These are phyloP conservation scores for Zenarchopterus dispar DNA, from an alignment of 2,797 vertebrate species.

Conservation along the genomic window DNA sequence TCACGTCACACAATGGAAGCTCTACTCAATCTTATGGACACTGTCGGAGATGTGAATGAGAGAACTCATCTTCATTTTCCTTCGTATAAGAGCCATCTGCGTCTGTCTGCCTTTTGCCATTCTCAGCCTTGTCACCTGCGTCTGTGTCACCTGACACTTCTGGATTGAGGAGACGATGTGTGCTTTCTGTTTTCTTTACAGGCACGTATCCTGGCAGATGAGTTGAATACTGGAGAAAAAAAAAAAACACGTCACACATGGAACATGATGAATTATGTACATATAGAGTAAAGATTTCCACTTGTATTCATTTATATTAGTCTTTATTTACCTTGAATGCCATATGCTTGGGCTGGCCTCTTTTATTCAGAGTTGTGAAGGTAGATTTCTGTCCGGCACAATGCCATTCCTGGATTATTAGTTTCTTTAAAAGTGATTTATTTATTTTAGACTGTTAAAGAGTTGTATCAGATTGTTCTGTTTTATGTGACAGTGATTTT, in stretches of 20 bases:
- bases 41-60: constrained; percentile 49
- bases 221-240: constrained; percentile 41
- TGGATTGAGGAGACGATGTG: constrained; percentile 13
- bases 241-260: constrained; percentile 38
- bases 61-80: constrained; percentile 51
- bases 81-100: constrained; percentile 57
- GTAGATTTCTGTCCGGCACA: constrained; percentile 35
- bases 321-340: constrained; percentile 60
- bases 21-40: constrained; percentile 52
- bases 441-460: constrained; percentile 71
- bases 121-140: constrained; percentile 64
- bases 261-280: constrained; percentile 48
- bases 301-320: constrained; percentile 45
- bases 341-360: constrained; percentile 54
- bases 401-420: constrained; percentile 44
- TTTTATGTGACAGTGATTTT: constrained; percentile 44
- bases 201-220: constrained; percentile 20
- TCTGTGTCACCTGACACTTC: constrained; percentile 27
- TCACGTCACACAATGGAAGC: constrained; percentile 42
- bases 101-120: constrained; percentile 66
- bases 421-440: constrained; percentile 64
- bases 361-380: constrained; percentile 32
- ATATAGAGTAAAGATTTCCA: constrained; percentile 64
- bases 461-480: constrained; percentile 42
- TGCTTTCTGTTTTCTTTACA: constrained; percentile 40